A percentile compares a stretch with the other conserved stretches of the same genome.
phyloP scores from a whole-genome alignment of 2,113 vertebrate species.

The Perca fluviatilis region DNA sequence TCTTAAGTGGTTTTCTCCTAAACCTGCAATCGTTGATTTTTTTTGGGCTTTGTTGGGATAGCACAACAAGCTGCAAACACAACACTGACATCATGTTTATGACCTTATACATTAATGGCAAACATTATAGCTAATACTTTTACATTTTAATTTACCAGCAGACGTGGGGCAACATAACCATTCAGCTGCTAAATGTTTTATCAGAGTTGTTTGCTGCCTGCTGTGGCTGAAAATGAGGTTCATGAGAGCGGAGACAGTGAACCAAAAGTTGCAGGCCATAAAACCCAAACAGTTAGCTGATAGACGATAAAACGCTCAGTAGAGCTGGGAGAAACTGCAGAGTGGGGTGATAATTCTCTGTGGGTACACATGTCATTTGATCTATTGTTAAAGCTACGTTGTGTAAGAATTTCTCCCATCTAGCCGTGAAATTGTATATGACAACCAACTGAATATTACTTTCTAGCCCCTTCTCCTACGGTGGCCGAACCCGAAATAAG shows the following conservation, averaged over 20 bases:
- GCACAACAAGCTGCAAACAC: not conserved
- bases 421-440: too few relatives aligned
- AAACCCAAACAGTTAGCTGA: slow-evolving; percentile 9
- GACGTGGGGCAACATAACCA: too few relatives aligned
- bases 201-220: not conserved
- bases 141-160: too few relatives aligned
- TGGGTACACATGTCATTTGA: not conserved
- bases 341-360: not conserved
- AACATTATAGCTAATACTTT: too few relatives aligned
- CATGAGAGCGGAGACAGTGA: not conserved
- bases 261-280: not conserved
- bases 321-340: not conserved
- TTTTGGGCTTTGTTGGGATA: not conserved
- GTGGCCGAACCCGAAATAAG: too few relatives aligned
- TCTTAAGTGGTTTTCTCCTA: not conserved
- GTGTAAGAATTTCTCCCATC: too few relatives aligned
- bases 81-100: not conserved
- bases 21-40: not conserved
- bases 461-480: too few relatives aligned
- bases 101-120: not conserved
- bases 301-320: not conserved
- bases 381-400: not conserved
- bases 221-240: not conserved
- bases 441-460: too few relatives aligned
- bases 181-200: too few relatives aligned